Evolutionary conservation across 2,797 vertebrate species (phyloP), one percentile per base, ranked within the genome.

Genomic region (Erpetoichthys calabaricus): DNA sequence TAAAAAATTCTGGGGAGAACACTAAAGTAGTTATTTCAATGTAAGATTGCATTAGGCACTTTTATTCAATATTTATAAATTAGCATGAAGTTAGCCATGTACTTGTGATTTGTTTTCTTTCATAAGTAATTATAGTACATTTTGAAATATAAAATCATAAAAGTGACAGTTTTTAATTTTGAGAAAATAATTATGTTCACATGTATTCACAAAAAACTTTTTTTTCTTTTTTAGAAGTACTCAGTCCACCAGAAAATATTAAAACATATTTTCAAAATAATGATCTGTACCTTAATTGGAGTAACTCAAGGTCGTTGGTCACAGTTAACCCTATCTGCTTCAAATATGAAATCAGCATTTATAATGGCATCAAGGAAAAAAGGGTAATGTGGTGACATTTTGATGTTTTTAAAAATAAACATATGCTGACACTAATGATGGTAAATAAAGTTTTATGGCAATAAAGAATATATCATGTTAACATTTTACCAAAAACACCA

Each of bases 201-300:
- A 51, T 8, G 8, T 25, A 25, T 25, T 25, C 25, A 25, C 25
- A 25, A 25, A 25, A 25, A 25, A 4, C 8, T 57, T 3, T 56
- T 7, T 59, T 45, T 8, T 58, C 43, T 66, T 55, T 75, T 70
- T 56, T 70, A 81, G 79, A 77, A 64, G 76, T 73, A 53, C 53
- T 76, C 55, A 74, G 72, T 55, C 71, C 77, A 0, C 79, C 79
- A 0, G 43, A 57, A 44, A 79, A 79, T 0, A 0, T 81, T 43
- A 65, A 67, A 1, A 44, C 73, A 61, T 69, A 62, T 42, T 41
- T 71, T 50, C 65, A 68, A 68, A 69, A 65, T 47, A 63, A 59
- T 65, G 68, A 57, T 53, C 57, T 72, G 59, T 58, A 57, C 59
- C 70, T 81, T 63, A 55, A 61, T 57, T 81, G 79, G 79, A 64